Evolutionary conservation across 2,888 invertebrate genomes (phyloP).

Genomic region (Poecilobothrus nobilitatus): DNA sequence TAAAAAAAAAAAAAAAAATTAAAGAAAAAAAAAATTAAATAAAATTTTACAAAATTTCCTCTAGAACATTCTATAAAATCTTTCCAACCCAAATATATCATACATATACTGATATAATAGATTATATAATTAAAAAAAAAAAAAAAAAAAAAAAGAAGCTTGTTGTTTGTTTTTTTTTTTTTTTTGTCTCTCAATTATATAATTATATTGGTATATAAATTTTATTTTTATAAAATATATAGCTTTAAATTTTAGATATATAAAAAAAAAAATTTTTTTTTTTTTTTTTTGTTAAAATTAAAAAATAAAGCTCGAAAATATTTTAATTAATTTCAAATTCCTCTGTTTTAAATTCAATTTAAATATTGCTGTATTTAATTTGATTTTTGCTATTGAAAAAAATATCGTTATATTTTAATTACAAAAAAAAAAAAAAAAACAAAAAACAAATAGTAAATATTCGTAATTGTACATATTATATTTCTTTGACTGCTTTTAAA

Average conservation of each 20-base stretch:
- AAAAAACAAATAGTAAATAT: too few species aligned
- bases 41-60: constrained; percentile 13
- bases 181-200: background rate
- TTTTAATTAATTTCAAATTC: background rate
- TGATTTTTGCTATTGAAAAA: background rate
- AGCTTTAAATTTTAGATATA: background rate
- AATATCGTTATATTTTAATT: too few species aligned
- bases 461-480: too few species aligned
- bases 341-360: too few species aligned
- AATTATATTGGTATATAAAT: background rate
- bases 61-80: constrained; percentile 1
- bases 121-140: background rate
- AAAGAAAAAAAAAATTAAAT: constrained; percentile 19
- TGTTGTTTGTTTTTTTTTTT: too few species aligned
- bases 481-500: too few species aligned
- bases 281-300: background rate
- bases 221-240: background rate
- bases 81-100: background rate
- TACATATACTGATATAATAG: background rate
- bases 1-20: constrained; percentile 17
- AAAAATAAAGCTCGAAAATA: constrained; percentile 4
- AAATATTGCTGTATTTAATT: background rate
- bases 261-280: too few species aligned
- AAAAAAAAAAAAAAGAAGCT: background rate
- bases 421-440: too few species aligned